Percentiles rank a stretch among this genome's conserved stretches.
Evolutionary conservation across 2,888 invertebrate genomes (phyloP).

Genomic region (Scaptomyza tumidula): DNA sequence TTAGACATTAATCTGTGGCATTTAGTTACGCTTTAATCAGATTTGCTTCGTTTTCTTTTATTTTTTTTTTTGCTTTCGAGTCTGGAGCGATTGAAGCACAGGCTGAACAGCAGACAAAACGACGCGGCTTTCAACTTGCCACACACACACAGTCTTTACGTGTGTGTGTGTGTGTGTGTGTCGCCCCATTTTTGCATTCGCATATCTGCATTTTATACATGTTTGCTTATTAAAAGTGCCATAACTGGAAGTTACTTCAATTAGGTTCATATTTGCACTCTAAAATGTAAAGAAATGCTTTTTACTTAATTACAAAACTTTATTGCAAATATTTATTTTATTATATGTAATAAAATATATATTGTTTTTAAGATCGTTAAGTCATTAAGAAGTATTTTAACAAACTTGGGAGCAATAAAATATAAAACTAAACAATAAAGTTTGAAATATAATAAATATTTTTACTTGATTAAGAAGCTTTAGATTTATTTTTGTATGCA

Average conservation of each 20-base stretch:
- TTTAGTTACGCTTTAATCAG: slow-evolving; percentile 78
- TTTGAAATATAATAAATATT: too few species aligned
- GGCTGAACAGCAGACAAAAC: slow-evolving; percentile 64
- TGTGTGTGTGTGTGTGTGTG: slow-evolving; percentile 30
- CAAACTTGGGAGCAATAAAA: too few species aligned
- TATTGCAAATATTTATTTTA: too few species aligned
- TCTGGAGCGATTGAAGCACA: slow-evolving; percentile 34
- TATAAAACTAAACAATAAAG: too few species aligned
- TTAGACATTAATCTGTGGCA: slow-evolving; percentile 76
- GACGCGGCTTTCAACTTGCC: slow-evolving; percentile 57
- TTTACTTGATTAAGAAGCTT: too few species aligned
- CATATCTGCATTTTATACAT: background rate
- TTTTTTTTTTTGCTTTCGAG: too few species aligned
- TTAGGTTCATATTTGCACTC: background rate
- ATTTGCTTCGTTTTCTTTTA: too few species aligned
- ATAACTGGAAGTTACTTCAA: slow-evolving; percentile 33
- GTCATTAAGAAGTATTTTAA: too few species aligned
- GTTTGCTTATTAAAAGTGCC: slow-evolving; percentile 53
- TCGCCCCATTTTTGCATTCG: slow-evolving; percentile 57
- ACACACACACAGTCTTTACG: slow-evolving; percentile 13
- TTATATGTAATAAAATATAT: too few species aligned
- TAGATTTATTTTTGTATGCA: too few species aligned
- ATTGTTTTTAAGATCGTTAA: too few species aligned
- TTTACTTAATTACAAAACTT: too few species aligned
- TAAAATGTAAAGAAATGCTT: background rate